A percentile compares a stretch with the other conserved stretches of the same genome.
phyloP scores from a whole-genome alignment of 2,888 invertebrate genomes.

The Heliconius aoede region DNA sequence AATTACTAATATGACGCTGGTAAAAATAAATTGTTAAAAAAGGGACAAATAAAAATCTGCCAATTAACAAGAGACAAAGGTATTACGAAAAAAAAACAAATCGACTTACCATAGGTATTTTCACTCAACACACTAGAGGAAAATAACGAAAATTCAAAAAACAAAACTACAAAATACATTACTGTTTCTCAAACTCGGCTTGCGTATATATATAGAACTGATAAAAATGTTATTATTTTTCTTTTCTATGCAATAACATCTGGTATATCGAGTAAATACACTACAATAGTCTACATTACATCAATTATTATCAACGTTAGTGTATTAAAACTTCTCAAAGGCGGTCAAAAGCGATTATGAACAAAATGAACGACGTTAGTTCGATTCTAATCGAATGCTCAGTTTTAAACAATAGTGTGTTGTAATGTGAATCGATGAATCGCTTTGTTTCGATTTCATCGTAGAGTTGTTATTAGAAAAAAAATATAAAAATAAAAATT shows the following conservation, averaged over 20 bases:
- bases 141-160: constrained; percentile 21
- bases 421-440: constrained; percentile 29
- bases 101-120: constrained; percentile 44
- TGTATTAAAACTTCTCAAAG: background rate
- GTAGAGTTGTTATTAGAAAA: background rate
- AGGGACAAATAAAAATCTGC: background rate
- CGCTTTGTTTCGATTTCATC: constrained; percentile 5
- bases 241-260: background rate
- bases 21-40: background rate
- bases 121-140: constrained; percentile 32
- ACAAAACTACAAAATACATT: constrained; percentile 23
- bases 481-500: background rate
- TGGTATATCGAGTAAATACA: background rate
- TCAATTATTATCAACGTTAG: background rate
- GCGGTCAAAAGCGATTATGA: background rate
- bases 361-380: constrained; percentile 33
- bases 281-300: background rate
- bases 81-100: background rate
- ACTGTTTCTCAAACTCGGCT: constrained; percentile 15
- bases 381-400: constrained; percentile 16
- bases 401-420: constrained; percentile 31
- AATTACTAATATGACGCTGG: no score
- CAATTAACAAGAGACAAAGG: background rate
- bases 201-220: constrained; percentile 6
- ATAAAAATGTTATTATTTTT: constrained; percentile 24